Percentiles rank a stretch among this genome's conserved stretches.
Evolutionary conservation across 2,797 vertebrate genomes (phyloP).

Genomic region (Hippoglossus hippoglossus): DNA sequence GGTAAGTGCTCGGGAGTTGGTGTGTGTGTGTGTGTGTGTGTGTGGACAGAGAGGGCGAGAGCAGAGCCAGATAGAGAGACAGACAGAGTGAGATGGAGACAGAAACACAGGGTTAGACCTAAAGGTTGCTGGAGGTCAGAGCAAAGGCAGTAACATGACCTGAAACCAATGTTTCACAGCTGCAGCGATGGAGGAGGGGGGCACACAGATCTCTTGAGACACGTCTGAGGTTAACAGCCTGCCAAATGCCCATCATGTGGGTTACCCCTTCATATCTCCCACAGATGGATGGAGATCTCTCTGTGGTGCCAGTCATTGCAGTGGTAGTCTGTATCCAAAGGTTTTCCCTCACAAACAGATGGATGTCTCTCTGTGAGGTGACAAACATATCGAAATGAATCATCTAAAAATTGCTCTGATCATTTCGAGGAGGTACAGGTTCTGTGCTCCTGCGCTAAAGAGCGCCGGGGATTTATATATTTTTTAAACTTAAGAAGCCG

Average conservation of each 20-base stretch:
- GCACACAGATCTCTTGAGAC: slow-evolving; percentile 34
- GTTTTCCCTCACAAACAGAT: slow-evolving; percentile 22
- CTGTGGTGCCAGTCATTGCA: slow-evolving; percentile 21
- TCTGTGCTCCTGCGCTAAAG: neutral
- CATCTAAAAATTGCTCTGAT: slow-evolving; percentile 14
- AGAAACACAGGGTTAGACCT: slow-evolving; percentile 45
- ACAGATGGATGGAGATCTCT: slow-evolving; percentile 54
- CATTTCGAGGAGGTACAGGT: slow-evolving; percentile 2
- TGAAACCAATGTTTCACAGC: slow-evolving; percentile 66
- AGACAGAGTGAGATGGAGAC: slow-evolving; percentile 60
- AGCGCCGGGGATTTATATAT: neutral
- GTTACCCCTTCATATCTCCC: slow-evolving; percentile 45
- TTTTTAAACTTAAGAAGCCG: neutral
- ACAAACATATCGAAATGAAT: slow-evolving; percentile 20
- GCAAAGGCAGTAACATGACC: slow-evolving; percentile 62
- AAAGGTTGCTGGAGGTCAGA: slow-evolving; percentile 59
- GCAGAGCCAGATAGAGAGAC: slow-evolving; percentile 54
- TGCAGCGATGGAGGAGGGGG: slow-evolving; percentile 18
- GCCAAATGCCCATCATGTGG: slow-evolving; percentile 54
- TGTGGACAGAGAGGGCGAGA: slow-evolving; percentile 23
- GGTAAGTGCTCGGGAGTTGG: slow-evolving; percentile 75
- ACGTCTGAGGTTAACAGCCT: slow-evolving; percentile 61
- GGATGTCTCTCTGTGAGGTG: slow-evolving; percentile 6
- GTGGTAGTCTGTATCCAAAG: slow-evolving; percentile 6
- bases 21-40: slow-evolving; percentile 1